phyloP scores from a whole-genome alignment of 2,888 invertebrate genomes.

The Heliconius hortense region DNA sequence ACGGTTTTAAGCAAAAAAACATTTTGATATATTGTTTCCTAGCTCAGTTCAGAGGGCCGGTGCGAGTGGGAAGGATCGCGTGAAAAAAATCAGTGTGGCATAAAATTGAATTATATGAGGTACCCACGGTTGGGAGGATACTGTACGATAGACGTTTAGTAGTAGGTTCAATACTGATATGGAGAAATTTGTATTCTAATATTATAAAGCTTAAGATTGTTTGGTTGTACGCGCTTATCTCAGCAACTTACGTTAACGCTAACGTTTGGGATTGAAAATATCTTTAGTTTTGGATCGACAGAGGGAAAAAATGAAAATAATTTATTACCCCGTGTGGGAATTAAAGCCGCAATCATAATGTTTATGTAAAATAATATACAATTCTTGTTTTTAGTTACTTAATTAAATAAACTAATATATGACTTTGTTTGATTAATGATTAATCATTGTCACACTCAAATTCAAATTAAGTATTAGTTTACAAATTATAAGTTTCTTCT shows the following conservation, averaged over 20 bases:
- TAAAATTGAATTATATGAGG: conserved; percentile 13
- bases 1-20: conserved; percentile 13
- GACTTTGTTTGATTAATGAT: no score
- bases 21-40: conserved; percentile 25
- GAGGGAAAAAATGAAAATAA: no score
- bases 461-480: no score
- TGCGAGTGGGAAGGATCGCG: conserved; percentile 20
- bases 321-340: no score
- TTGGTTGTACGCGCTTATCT: background rate
- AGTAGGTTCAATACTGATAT: background rate
- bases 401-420: no score
- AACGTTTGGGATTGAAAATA: background rate
- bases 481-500: background rate
- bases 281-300: background rate
- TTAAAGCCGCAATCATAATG: no score
- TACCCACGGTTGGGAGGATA: background rate
- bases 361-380: no score
- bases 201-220: background rate
- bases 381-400: no score
- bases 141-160: background rate
- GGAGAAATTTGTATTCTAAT: background rate
- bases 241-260: background rate
- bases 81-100: conserved; percentile 18
- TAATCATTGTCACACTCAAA: no score
- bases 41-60: conserved; percentile 11